Percentiles rank a stretch among this genome's conserved stretches.
Conservation (phyloP, 2,797 vertebrate species). For the Eupleurogrammus muticus region DNA sequence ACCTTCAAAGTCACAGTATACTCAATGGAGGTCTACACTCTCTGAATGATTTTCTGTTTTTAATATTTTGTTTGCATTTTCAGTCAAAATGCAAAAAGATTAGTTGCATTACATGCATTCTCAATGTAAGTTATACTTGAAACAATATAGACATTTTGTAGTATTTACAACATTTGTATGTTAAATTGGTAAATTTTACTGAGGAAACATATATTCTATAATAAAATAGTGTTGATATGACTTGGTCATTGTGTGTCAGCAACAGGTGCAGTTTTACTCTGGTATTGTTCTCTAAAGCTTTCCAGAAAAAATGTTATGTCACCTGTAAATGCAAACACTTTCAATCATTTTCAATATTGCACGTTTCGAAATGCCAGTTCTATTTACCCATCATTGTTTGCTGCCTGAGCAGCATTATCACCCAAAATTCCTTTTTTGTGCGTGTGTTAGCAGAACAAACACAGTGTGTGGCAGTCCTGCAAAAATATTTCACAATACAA, state of each 20-base stretch:
- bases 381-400: slow-evolving; percentile 23
- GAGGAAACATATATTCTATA: no score
- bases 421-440: neutral
- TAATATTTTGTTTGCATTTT: neutral
- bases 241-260: neutral
- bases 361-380: slow-evolving; percentile 13
- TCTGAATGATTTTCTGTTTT: neutral
- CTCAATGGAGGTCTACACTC: no score
- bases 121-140: no score
- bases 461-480: slow-evolving; percentile 6
- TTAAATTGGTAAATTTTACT: no score
- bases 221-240: neutral
- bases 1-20: no score
- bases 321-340: neutral
- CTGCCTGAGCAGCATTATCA: slow-evolving; percentile 18
- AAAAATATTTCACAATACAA: slow-evolving; percentile 31
- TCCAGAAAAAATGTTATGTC: neutral
- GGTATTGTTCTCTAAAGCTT: neutral
- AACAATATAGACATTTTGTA: no score
- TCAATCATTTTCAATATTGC: slow-evolving; percentile 6
- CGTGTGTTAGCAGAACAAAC: slow-evolving; percentile 6
- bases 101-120: no score
- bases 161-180: no score
- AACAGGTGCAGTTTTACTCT: slow-evolving; percentile 6
- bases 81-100: neutral